Conservation (phyloP, 2,888 invertebrate species). For the Micropterix aruncella region DNA sequence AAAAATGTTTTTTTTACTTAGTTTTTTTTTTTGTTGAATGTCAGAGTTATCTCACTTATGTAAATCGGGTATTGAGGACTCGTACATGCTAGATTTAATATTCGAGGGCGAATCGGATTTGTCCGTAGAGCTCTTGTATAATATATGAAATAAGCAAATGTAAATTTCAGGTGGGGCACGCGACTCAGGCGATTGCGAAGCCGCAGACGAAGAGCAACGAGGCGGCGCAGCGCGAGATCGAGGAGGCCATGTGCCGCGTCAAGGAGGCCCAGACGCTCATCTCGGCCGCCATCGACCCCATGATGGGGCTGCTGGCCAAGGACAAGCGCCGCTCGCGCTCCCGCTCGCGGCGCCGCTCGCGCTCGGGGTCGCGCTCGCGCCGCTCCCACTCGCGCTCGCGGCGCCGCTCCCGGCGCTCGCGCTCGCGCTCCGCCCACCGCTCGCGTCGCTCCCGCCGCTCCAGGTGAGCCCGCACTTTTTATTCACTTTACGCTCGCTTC, state of each 20-base stretch:
- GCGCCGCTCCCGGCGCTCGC: constrained; percentile 45
- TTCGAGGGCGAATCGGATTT: no score
- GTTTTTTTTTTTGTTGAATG: not conserved
- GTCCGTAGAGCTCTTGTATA: no score
- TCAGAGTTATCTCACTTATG: not conserved
- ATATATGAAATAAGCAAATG: no score
- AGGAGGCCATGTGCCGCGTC: constrained; percentile 93
- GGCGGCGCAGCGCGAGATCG: constrained; percentile 89
- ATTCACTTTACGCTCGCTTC: no score
- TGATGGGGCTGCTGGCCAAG: constrained; percentile 75
- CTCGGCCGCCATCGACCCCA: constrained; percentile 85
- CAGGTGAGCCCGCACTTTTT: no score
- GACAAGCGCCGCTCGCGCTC: constrained; percentile 64
- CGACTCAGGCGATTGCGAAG: constrained; percentile 81
- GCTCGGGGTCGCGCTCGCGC: constrained; percentile 39
- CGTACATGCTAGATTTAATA: not conserved
- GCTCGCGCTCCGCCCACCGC: constrained; percentile 31
- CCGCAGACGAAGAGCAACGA: constrained; percentile 93
- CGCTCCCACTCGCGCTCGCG: constrained; percentile 41
- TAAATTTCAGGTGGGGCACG: constrained; percentile 61
- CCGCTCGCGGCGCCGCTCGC: constrained; percentile 43
- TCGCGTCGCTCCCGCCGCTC: constrained; percentile 36
- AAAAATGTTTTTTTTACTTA: no score
- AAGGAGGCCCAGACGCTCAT: constrained; percentile 93
- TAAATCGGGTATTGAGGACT: not conserved